A percentile compares a stretch with the other conserved stretches of the same genome.
Evolutionary conservation across 1,140 invertebrate species (phyloP).

Genomic region (Hestina assimilis): DNA sequence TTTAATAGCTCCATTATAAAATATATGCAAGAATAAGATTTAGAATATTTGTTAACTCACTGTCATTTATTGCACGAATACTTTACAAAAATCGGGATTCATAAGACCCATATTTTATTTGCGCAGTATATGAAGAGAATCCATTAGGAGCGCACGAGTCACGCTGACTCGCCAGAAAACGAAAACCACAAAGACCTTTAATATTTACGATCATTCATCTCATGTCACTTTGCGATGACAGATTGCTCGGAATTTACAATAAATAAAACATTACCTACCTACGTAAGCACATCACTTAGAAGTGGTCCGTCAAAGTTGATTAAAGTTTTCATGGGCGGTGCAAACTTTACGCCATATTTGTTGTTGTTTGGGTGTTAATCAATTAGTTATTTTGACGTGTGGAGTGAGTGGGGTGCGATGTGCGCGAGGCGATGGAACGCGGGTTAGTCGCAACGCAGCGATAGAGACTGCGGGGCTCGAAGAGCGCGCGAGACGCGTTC

Average conservation of each 20-base stretch:
- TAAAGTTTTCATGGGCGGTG: conserved; percentile 28
- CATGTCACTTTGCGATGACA: conserved; percentile 54
- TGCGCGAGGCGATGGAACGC: conserved; percentile 31
- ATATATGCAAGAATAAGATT: background rate
- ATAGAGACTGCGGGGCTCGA: conserved; percentile 50
- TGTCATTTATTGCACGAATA: background rate
- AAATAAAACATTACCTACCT: conserved; percentile 43
- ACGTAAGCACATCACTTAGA: conserved; percentile 38
- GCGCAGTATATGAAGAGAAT: conserved; percentile 40
- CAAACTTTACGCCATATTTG: conserved; percentile 30
- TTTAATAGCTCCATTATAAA: too few species aligned
- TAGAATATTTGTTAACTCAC: background rate
- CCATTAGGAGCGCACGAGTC: conserved; percentile 49
- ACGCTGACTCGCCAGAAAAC: conserved; percentile 44
- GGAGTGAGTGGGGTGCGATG: conserved; percentile 27
- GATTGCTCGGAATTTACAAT: conserved; percentile 40
- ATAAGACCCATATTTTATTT: conserved; percentile 44
- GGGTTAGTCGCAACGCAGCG: conserved; percentile 33
- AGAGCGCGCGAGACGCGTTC: conserved; percentile 23
- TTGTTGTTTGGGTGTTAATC: conserved; percentile 47
- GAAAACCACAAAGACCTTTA: conserved; percentile 42
- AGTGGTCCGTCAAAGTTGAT: conserved; percentile 28
- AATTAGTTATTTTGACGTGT: conserved; percentile 65
- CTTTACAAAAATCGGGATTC: conserved; percentile 2
- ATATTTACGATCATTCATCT: conserved; percentile 63